Evolutionary conservation across 53 echinoderm and acorn worm species (phyloP), one percentile per base, ranked within the genome.

Genomic region (Apostichopus leukothele): DNA sequence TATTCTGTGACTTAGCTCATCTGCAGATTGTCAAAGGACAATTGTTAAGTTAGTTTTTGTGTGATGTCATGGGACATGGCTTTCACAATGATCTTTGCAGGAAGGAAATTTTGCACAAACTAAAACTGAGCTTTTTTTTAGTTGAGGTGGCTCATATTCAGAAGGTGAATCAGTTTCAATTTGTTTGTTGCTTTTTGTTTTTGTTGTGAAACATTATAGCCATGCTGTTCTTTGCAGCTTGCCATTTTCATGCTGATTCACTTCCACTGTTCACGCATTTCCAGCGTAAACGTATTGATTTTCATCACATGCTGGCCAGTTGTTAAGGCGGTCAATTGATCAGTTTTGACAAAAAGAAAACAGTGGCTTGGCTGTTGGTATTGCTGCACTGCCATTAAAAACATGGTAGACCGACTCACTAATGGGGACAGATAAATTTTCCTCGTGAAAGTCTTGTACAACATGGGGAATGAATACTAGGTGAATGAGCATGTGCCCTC

Each of bases 201-300:
- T 9, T 67, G 14, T 67, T 67, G 13, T 13, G 20, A 71, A 71
- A 19, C 6, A n/a, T 11, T 63, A 9, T 16, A 63, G 6, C 20
- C 3, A 16, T 16, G 6, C 18, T 71, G n/a, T 71, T 71, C 71
- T 19, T 71, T 71, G 71, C 71, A 71, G 18, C 20, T 71, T 71
- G 18, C 71, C 18, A 19, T 71, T 57, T 57, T 57, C 18, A 71
- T 81, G 59, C 55, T 9, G 12, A 54, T 18, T 81, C 53, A 60
- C 81, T 81, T 54, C 81, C 81, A 53, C 81, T n/a, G 59, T 81
- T 81, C 81, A 81, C 81, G 55, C 81, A 81, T 81, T 81, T 81
- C 81, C 59, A 81, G 81, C 55, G 81, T 81, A 81, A 81, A 81
- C 81, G 54, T 81, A 81, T 81, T 81, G 81, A 81, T 81, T 81